Conservation (phyloP, 2,888 invertebrate species). For the Athalia rosae region DNA sequence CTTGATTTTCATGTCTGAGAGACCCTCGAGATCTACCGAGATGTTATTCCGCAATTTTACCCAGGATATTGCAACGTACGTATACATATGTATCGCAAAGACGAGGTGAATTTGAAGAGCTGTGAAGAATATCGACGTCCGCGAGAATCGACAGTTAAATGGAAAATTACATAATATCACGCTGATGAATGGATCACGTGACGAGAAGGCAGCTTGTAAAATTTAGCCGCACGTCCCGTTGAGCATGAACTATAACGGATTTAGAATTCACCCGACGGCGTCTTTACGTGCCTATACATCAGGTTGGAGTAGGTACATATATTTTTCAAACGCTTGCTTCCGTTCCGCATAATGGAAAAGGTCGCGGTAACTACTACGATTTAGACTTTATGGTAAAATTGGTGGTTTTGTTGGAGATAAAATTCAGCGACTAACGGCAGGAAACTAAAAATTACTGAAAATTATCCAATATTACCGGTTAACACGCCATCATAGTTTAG, state of each 20-base stretch:
- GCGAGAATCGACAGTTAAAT: not conserved
- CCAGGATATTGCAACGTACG: too few relatives aligned
- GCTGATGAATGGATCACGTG: not conserved
- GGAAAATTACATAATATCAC: not conserved
- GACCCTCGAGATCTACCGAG: constrained; percentile 17
- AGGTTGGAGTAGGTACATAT: not conserved
- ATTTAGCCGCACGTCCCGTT: constrained; percentile 9
- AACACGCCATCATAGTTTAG: constrained; percentile 61
- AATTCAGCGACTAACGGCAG: constrained; percentile 56
- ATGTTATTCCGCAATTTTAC: constrained; percentile 12
- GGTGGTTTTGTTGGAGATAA: constrained; percentile 51
- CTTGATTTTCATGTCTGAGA: constrained; percentile 31
- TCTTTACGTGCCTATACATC: not conserved
- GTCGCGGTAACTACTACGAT: constrained; percentile 36
- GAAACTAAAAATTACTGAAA: constrained; percentile 64
- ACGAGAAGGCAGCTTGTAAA: constrained; percentile 3
- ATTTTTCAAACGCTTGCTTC: not conserved
- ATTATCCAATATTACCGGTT: constrained; percentile 65
- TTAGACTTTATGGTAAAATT: constrained; percentile 39
- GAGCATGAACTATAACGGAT: not conserved
- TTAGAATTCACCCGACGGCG: constrained; percentile 11
- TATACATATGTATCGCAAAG: too few relatives aligned
- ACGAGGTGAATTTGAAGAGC: not conserved
- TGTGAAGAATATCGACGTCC: not conserved
- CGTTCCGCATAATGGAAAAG: constrained; percentile 5